Conservation (phyloP, 1,140 invertebrate species). For the Nomia melanderi region DNA sequence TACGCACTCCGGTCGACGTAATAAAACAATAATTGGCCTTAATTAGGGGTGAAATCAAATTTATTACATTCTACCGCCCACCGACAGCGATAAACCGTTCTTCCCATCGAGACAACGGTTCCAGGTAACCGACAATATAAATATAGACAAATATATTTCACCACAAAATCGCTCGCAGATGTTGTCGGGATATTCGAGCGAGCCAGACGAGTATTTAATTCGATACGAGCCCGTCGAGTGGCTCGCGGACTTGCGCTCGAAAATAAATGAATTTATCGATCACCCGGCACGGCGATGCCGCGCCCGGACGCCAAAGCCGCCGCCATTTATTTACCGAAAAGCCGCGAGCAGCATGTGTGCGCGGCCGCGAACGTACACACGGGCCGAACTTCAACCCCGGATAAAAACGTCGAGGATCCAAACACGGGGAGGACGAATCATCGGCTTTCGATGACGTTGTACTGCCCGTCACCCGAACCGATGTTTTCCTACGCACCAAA, state of each 20-base stretch:
- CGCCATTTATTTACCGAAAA: constrained; percentile 46
- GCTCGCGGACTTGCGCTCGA: constrained; percentile 36
- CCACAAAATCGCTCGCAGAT: constrained; percentile 53
- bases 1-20: constrained; percentile 11
- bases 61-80: constrained; percentile 36
- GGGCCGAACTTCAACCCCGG: no score
- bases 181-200: constrained; percentile 50
- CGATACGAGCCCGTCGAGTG: constrained; percentile 46
- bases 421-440: not conserved
- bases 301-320: not conserved
- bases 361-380: no score
- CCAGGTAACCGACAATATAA: constrained; percentile 36
- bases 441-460: not conserved
- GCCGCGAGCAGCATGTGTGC: constrained; percentile 4
- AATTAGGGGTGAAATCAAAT: constrained; percentile 55
- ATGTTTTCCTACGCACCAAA: no score
- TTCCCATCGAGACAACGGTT: constrained; percentile 23
- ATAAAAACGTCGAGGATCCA: not conserved
- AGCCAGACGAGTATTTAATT: constrained; percentile 59
- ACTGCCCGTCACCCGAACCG: no score
- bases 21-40: constrained; percentile 61
- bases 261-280: constrained; percentile 60
- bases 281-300: not conserved
- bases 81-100: constrained; percentile 8
- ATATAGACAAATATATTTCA: constrained; percentile 37